Evolutionary conservation across 2,888 invertebrate species (phyloP).

Genomic region (Mesoligia furuncula): DNA sequence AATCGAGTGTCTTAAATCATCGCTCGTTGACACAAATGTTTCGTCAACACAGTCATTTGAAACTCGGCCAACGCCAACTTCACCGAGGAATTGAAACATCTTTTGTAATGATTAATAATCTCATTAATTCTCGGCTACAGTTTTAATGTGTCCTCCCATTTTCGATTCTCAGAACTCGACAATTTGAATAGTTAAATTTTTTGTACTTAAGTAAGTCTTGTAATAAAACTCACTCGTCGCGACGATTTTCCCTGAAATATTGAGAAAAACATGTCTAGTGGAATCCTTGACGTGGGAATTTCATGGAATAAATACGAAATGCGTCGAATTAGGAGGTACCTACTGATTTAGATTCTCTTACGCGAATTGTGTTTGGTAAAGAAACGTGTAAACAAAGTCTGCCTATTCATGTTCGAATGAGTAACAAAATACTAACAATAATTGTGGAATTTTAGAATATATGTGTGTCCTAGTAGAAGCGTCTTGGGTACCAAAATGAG

Average conservation of each 20-base stretch:
- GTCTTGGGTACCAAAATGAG: neutral
- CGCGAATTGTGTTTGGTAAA: slow-evolving; percentile 5
- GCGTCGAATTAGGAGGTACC: slow-evolving; percentile 9
- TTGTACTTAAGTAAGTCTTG: neutral
- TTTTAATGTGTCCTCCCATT: slow-evolving; percentile 59
- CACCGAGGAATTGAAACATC: slow-evolving; percentile 63
- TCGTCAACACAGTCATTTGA: slow-evolving; percentile 62
- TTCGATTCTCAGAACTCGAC: slow-evolving; percentile 52
- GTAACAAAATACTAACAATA: neutral
- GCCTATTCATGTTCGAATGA: slow-evolving; percentile 4
- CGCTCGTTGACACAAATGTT: slow-evolving; percentile 50
- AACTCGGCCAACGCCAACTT: slow-evolving; percentile 66
- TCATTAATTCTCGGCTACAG: slow-evolving; percentile 60
- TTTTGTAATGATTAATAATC: slow-evolving; percentile 66
- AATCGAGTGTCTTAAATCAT: slow-evolving; percentile 51
- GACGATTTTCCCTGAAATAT: slow-evolving; percentile 59
- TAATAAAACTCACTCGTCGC: slow-evolving; percentile 41
- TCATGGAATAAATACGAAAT: slow-evolving; percentile 29
- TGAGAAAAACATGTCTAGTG: slow-evolving; percentile 51
- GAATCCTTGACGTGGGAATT: slow-evolving; percentile 16
- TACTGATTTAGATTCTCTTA: slow-evolving; percentile 31
- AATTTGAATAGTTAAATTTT: slow-evolving; percentile 50
- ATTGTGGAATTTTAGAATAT: neutral
- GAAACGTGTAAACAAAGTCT: slow-evolving; percentile 6
- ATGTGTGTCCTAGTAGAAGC: neutral